Evolutionary conservation across 2,888 invertebrate genomes (phyloP), one percentile per base, ranked within the genome.

Genomic region (Oxystoma pomonae): DNA sequence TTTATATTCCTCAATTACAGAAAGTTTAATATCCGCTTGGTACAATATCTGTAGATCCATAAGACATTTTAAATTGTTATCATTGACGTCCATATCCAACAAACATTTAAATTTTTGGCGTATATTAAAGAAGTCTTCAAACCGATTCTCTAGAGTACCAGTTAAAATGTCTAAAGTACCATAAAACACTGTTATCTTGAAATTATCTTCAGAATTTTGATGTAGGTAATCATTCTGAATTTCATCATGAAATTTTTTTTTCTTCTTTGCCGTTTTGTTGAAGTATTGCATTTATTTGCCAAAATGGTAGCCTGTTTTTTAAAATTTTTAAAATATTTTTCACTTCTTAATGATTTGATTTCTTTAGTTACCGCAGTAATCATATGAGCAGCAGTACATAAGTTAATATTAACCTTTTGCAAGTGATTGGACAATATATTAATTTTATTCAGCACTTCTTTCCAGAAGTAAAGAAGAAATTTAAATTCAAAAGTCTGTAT

Each of bases 191-290:
- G 5, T 22, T 55, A 55, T 55, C 21, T 60, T 60, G 22, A 59
- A 60, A 56, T 55, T 20, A n/a, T 5, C 55, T 55, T 55, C n/a
- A 17, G 55, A n/a, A 35, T 18, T 20, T 19, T 20, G 21, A 20
- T 20, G 22, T 18, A 22, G 2, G 7, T 50, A 16, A 55, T 60
- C 20, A 16, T 21, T 18, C 2, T 2, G n/a, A 21, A 18, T 5
- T 55, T 60, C 60, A 17, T 60, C 55, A 60, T 22, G 49, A 60
- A 60, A 60, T 60, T 18, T 18, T 60, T 35, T 60, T 59, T 18
- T 7, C 35, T 20, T 58, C 22, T 16, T 56, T 17, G 16, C 49
- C 49, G 22, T 49, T 35, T n/a, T n/a, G n/a, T n/a, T n/a, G 18
- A 58, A 35, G 19, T 16, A 58, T 18, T 49, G 49, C 20, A 49